These are phyloP conservation scores for Zeugodacus cucurbitae DNA, from an alignment of 1,140 invertebrate species.

Conservation along the genomic window DNA sequence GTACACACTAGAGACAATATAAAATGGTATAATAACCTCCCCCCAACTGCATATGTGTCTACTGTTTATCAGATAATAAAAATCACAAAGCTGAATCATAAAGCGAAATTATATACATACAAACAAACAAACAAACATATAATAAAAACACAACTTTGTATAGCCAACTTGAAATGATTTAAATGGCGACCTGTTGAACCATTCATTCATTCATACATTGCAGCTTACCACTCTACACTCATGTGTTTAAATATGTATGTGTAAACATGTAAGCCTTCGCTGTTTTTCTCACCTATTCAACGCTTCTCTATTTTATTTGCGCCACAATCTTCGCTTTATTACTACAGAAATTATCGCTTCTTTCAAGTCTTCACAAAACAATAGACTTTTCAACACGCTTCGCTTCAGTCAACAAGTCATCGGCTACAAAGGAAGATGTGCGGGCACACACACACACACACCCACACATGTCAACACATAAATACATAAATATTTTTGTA, in stretches of 20 bases:
- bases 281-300: constrained; percentile 16
- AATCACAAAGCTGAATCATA: neutral
- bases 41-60: neutral
- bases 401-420: constrained; percentile 6
- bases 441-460: neutral
- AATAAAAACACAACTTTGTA: neutral
- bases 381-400: constrained; percentile 27
- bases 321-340: constrained; percentile 4
- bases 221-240: neutral
- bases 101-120: neutral
- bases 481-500: neutral
- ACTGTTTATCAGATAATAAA: neutral
- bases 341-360: neutral
- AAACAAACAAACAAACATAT: neutral
- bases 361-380: neutral
- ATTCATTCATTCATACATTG: constrained; percentile 1
- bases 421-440: neutral
- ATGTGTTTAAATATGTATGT: neutral
- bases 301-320: neutral
- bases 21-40: neutral
- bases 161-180: neutral
- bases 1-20: neutral
- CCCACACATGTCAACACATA: neutral
- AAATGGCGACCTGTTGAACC: neutral
- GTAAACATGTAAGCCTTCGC: neutral